Conservation (phyloP, 2,113 vertebrate genomes). For the Anoura caudifer region DNA sequence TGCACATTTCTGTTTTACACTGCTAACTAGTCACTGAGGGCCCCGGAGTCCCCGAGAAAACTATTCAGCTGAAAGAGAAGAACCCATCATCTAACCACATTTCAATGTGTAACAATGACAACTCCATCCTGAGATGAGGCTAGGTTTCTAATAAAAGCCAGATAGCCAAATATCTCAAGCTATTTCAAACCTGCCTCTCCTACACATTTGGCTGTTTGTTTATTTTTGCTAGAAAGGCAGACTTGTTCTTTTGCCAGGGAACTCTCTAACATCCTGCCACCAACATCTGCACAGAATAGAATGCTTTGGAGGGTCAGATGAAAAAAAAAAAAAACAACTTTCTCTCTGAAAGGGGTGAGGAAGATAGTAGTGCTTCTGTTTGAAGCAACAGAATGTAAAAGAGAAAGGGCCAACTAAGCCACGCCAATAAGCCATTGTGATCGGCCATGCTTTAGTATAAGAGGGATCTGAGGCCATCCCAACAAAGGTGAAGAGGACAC, state of each 20-base stretch:
- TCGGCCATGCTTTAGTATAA: fast-evolving
- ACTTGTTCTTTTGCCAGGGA: slow-evolving; percentile 26
- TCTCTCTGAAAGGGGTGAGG: slow-evolving; percentile 34
- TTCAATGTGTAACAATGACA: neutral
- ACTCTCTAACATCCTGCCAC: slow-evolving; percentile 56
- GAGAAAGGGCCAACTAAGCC: neutral
- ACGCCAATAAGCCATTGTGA: slow-evolving; percentile 5
- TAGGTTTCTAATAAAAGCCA: neutral
- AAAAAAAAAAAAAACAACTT: neutral
- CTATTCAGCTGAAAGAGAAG: neutral
- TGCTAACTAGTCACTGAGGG: neutral
- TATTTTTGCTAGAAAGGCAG: slow-evolving; percentile 51
- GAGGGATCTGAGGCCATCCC: neutral
- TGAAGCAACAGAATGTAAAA: neutral
- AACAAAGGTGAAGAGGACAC: neutral
- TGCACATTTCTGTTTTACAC: neutral
- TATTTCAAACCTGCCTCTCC: neutral
- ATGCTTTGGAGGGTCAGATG: slow-evolving; percentile 21
- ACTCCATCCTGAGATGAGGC: neutral
- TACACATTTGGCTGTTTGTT: neutral
- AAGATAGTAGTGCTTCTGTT: slow-evolving; percentile 52
- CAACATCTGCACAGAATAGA: slow-evolving; percentile 62
- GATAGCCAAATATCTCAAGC: neutral
- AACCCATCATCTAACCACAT: neutral
- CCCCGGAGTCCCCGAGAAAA: neutral